Percentiles rank a stretch among this genome's conserved stretches.
Evolutionary conservation across 2,888 invertebrate species (phyloP).

Genomic region (Tenthredo distinguenda): DNA sequence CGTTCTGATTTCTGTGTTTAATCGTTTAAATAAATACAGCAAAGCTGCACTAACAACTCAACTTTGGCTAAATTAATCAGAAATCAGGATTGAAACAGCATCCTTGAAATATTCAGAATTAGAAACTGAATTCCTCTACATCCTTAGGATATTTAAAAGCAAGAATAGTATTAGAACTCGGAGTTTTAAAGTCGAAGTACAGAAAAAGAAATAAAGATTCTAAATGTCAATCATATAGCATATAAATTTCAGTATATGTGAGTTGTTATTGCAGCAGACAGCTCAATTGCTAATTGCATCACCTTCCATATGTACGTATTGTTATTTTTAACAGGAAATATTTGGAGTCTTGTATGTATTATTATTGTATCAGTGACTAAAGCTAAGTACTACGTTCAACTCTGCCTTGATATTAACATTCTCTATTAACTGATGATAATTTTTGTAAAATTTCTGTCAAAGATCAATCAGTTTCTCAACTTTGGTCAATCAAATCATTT

Average conservation of each 20-base stretch:
- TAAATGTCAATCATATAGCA: not conserved
- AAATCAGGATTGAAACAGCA: not conserved
- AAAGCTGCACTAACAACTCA: not conserved
- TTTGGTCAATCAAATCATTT: not conserved
- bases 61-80: not conserved
- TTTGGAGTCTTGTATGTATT: not conserved
- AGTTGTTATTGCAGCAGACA: not conserved
- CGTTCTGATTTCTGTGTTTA: slow-evolving; percentile 35
- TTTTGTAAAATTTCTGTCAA: not conserved
- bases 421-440: not conserved
- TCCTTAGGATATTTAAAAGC: not conserved
- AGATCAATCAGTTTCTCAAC: no score
- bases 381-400: not conserved
- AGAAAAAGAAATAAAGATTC: not conserved
- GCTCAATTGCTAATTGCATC: not conserved
- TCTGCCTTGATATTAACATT: not conserved
- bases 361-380: not conserved
- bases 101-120: not conserved
- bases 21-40: not conserved
- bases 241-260: not conserved
- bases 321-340: not conserved
- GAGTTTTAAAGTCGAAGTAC: not conserved
- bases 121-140: not conserved
- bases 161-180: not conserved
- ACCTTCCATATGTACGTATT: not conserved